Percentiles rank a stretch among this genome's conserved stretches.
Conservation (phyloP, 2,113 vertebrate genomes). For the Eupsittula cactorum region DNA sequence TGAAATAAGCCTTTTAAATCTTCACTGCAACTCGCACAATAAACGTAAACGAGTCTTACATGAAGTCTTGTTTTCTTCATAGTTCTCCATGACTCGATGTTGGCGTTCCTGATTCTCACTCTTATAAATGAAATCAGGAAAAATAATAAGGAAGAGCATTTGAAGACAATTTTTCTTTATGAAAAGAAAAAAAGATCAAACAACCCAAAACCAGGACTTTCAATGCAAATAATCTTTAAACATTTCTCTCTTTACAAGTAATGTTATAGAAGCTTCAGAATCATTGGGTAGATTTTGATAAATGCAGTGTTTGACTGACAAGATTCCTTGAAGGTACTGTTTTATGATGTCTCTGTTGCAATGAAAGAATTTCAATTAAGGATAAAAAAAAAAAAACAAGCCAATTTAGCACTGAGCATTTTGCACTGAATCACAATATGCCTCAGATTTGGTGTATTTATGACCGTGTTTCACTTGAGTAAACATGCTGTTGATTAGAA, state of each 20-base stretch:
- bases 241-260: neutral
- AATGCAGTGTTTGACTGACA: neutral
- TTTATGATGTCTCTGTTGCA: neutral
- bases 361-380: neutral
- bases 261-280: neutral
- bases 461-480: slow-evolving; percentile 8
- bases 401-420: neutral
- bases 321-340: neutral
- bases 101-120: neutral
- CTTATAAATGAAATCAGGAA: neutral
- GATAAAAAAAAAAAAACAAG: neutral
- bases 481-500: slow-evolving; percentile 36
- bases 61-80: neutral
- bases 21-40: neutral
- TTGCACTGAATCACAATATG: neutral
- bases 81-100: neutral
- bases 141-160: neutral
- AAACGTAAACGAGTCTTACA: neutral
- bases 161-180: neutral
- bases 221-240: neutral
- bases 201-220: neutral
- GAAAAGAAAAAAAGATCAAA: neutral
- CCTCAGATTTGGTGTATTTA: slow-evolving; percentile 14
- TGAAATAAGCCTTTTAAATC: neutral
- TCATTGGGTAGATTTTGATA: neutral